Evolutionary conservation across 1,140 invertebrate species (phyloP).

Genomic region (Cardiocondyla obscurior): DNA sequence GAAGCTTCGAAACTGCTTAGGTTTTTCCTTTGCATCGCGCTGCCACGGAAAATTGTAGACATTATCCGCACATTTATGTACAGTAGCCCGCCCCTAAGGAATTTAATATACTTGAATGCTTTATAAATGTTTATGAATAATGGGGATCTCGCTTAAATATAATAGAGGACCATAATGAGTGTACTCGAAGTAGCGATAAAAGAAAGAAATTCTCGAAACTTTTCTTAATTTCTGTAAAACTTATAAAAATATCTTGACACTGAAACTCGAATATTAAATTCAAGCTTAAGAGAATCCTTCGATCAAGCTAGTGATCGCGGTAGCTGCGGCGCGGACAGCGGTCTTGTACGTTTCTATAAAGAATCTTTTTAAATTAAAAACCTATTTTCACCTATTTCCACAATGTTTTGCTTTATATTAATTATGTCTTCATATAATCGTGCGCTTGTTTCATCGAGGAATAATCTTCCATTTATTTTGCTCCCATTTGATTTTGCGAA

Average conservation of each 20-base stretch:
- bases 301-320: slow-evolving; percentile 89
- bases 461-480: neutral
- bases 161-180: neutral
- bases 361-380: too few species aligned
- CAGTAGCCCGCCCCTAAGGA: neutral
- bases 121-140: slow-evolving; percentile 35
- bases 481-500: neutral
- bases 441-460: neutral
- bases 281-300: slow-evolving; percentile 56
- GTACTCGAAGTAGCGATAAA: neutral
- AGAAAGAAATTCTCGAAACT: neutral
- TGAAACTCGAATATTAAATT: too few species aligned
- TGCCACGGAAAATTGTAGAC: slow-evolving; percentile 15
- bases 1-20: slow-evolving; percentile 31
- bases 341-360: too few species aligned
- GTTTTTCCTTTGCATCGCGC: slow-evolving; percentile 18
- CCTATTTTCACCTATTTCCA: too few species aligned
- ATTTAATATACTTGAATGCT: slow-evolving; percentile 15
- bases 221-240: neutral
- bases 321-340: slow-evolving; percentile 94
- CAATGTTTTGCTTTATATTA: too few species aligned
- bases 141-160: neutral
- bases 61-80: slow-evolving; percentile 32
- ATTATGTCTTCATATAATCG: too few species aligned
- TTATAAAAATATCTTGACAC: too few species aligned